Base-by-base conservation (phyloP, 2,113 vertebrate species). In the Collichthys lucidus region DNA sequence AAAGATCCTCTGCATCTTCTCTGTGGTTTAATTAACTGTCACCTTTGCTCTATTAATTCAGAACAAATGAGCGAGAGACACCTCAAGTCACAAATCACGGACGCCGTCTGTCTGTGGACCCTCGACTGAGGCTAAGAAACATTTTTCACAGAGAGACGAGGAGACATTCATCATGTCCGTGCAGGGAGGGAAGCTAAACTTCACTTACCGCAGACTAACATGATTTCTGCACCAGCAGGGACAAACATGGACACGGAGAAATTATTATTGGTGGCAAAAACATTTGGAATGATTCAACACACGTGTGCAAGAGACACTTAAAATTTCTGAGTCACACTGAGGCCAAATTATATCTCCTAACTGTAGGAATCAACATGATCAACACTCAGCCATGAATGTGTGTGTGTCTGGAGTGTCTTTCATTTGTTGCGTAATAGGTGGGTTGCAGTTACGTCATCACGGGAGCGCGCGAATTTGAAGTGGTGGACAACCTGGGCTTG, bases 41-140 rank as follows among this genome's bases (percentile, higher is more conserved):
- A 20, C 9, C 14, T 5, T 22, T 78, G 79, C 67, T 64, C 44
- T 26, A 15, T 47, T 78, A 62, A 66, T 69, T 77, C 22, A 55
- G 57, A 77, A 62, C 65, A 63, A 82, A 71, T 31, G 56, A 84
- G 17, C 2, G 47, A 61, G 74, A 77, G 66, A n/a, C 17, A 4
- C 61, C n/a, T 50, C 46, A 40, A 40, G 35, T 9, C 35, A 40
- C 35, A 40, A 40, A 40, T 40, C 35, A 35, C 5, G 35, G 6
- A 35, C 7, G 31, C 31, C 1, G 31, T 35, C n/a, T n/a, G n/a
- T n/a, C 7, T 35, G 35, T 8, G 4, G 35, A 35, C 6, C 35
- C 35, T 35, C 35, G 35, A 8, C 35, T 31, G 29, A 31, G 29
- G 29, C 5, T 31, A 31, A 31, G 29, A 31, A 31, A 31, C 29